Evolutionary conservation across 2,888 invertebrate genomes (phyloP).

Genomic region (Melinopterus prodromus): DNA sequence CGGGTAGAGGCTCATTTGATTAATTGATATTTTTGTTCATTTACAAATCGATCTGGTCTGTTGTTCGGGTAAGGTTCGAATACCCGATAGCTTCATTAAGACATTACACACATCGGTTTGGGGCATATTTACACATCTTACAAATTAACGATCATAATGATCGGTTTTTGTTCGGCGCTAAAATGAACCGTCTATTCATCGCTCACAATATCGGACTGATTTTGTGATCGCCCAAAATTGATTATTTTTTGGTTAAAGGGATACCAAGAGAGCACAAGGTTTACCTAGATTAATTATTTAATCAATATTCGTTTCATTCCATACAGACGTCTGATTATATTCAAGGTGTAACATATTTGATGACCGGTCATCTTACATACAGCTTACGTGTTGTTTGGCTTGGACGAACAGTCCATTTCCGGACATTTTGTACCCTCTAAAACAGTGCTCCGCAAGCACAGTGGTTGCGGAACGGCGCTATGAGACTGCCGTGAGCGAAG

Average conservation of each 20-base stretch:
- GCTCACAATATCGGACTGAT: constrained; percentile 17
- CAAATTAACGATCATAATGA: constrained; percentile 15
- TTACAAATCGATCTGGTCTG: background rate
- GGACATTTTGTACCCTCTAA: too few relatives aligned
- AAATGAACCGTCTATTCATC: constrained; percentile 15
- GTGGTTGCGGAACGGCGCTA: too few relatives aligned
- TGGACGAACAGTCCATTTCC: too few relatives aligned
- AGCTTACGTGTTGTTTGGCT: too few relatives aligned
- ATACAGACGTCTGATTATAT: background rate
- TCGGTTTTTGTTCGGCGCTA: background rate
- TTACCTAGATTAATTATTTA: background rate
- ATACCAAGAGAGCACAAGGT: background rate
- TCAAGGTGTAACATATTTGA: too few relatives aligned
- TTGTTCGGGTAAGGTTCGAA: background rate
- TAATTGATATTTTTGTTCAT: constrained; percentile 4
- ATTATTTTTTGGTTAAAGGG: background rate
- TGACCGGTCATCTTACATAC: too few relatives aligned
- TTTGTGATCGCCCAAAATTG: constrained; percentile 10
- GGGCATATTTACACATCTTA: constrained; percentile 8
- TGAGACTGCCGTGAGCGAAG: too few relatives aligned
- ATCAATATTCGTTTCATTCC: background rate
- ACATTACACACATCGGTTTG: background rate
- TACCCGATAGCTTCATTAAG: constrained; percentile 17
- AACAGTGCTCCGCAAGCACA: too few relatives aligned
- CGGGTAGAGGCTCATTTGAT: background rate